Evolutionary conservation across 2,113 vertebrate genomes (phyloP).

Genomic region (Marmota monax): DNA sequence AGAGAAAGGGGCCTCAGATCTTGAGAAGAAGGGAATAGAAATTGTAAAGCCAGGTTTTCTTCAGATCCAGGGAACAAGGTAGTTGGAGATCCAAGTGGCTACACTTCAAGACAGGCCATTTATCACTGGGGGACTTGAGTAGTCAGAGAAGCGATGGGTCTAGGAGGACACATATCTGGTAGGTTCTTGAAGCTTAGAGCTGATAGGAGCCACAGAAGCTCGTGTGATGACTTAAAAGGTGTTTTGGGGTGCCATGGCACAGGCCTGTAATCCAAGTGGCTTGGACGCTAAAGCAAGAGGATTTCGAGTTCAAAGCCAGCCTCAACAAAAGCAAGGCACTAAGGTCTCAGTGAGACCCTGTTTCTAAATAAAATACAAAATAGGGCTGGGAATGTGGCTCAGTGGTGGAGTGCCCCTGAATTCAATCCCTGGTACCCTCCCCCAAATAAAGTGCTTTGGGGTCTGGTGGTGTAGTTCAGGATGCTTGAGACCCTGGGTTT

Average conservation of each 20-base stretch:
- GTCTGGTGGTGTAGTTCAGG: neutral
- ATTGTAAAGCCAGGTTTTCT: neutral
- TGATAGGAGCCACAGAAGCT: neutral
- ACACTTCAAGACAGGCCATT: neutral
- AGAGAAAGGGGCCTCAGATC: neutral
- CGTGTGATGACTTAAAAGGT: too few relatives aligned
- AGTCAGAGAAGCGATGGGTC: neutral
- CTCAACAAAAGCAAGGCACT: too few relatives aligned
- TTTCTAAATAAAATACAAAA: too few relatives aligned
- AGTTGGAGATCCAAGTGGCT: neutral
- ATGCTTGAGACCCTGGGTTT: neutral
- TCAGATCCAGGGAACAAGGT: neutral
- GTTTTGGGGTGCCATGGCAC: neutral
- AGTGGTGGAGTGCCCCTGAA: too few relatives aligned
- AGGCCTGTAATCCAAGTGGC: too few relatives aligned
- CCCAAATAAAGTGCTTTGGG: neutral
- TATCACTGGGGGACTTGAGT: too few relatives aligned
- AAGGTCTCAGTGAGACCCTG: too few relatives aligned
- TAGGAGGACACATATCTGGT: neutral
- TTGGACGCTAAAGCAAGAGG: too few relatives aligned
- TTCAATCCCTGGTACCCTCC: too few relatives aligned
- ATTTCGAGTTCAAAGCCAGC: too few relatives aligned
- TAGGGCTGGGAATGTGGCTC: too few relatives aligned
- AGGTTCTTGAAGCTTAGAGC: neutral
- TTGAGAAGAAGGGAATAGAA: neutral